A percentile compares a stretch with the other conserved stretches of the same genome.
These are phyloP conservation scores for Grantiella picta DNA, from an alignment of 2,113 vertebrate genomes.

Conservation along the genomic window DNA sequence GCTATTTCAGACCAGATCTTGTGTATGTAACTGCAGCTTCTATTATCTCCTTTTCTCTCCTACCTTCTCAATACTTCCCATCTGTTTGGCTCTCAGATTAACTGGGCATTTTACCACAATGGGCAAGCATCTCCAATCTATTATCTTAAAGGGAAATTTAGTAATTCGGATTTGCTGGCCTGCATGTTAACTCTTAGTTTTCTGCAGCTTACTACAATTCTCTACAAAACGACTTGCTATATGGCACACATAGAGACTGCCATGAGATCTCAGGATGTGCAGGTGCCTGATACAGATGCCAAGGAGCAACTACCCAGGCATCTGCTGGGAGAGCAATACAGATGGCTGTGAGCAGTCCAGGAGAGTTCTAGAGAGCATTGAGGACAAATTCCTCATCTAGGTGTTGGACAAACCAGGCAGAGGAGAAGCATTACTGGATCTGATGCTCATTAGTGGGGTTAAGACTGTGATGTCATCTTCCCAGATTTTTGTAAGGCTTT, in stretches of 20 bases:
- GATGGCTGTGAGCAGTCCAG: neutral
- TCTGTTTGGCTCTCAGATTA: conserved; percentile 37
- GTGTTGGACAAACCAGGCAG: neutral
- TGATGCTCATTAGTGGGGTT: neutral
- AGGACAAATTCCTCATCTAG: neutral
- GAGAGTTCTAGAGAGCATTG: neutral
- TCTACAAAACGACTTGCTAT: neutral
- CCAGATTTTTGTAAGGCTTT: neutral
- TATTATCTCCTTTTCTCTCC: neutral
- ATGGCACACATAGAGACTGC: rapidly evolving
- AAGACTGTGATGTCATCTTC: neutral
- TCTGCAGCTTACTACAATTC: neutral
- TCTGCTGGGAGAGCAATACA: neutral
- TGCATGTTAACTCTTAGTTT: neutral
- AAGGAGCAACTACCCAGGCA: neutral
- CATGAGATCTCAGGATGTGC: neutral
- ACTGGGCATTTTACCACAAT: conserved; percentile 3
- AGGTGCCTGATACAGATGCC: neutral
- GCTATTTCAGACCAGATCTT: conserved; percentile 9
- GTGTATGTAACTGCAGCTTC: neutral
- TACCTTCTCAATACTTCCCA: conserved; percentile 32
- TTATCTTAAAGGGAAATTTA: neutral
- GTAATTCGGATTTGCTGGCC: neutral
- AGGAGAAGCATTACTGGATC: neutral
- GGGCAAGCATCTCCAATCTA: neutral